Evolutionary conservation across 2,113 vertebrate species (phyloP), one percentile per base, ranked within the genome.

Genomic region (Plecotus auritus): DNA sequence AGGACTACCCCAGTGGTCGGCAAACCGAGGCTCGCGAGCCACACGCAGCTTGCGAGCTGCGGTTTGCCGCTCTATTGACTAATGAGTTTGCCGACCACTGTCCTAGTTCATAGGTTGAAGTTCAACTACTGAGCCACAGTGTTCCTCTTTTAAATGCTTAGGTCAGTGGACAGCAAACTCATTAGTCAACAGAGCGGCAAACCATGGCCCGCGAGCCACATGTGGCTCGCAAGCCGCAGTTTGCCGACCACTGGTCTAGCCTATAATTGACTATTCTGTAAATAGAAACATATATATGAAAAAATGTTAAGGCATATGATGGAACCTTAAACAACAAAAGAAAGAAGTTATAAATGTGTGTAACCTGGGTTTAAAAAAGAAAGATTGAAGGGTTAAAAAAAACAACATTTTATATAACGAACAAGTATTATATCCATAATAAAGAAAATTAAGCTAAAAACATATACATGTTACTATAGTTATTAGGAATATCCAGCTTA

Each of bases 271-370:
- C 37, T 78, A 32, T 49, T 91, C 87, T 17, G 22, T 32, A 91
- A 95, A 84, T 54, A 74, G 61, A 56, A 94, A 70, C 35, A 87
- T 81, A 69, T 56, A 26, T 40, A 87, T 32, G 32, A 64, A 76
- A 89, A 93, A 93, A 82, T 51, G 17, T 77, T 72, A 82, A 73
- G 5, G 20, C 13, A 74, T 85, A 82, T 74, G 4, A 82, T 61
- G 22, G 70, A 95, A 56, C n/a, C 9, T 67, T 78, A 88, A 85
- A n/a, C n/a, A 82, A 67, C 56, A 95, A 93, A 81, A 72, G 64
- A 28, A 90, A 4, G 6, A 96, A 85, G 84, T 76, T 35, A 82
- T 67, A 91, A 90, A 69, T 73, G 9, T 49, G 64, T 47, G 5
- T 61, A 40, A 30, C 17, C 20, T 32, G 5, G 77, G 20, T 69